Evolutionary conservation across 1,140 invertebrate species (phyloP).

Genomic region (Drepana arcuata): DNA sequence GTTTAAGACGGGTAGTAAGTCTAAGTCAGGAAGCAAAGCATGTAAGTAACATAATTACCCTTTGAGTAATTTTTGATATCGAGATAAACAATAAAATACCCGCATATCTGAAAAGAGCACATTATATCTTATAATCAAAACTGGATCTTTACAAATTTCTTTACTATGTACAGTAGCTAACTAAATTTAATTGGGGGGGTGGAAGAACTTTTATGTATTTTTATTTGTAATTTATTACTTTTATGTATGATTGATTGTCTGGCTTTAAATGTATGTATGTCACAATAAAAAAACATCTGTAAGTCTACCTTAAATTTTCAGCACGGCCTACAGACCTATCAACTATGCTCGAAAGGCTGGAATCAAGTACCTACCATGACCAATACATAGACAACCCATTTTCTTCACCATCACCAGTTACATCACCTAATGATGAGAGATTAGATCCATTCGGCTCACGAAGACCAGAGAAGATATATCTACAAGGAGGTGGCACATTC

Average conservation of each 20-base stretch:
- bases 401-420: slow-evolving; percentile 67
- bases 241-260: no score
- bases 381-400: slow-evolving; percentile 70
- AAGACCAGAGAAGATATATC: slow-evolving; percentile 61
- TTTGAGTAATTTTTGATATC: neutral
- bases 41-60: slow-evolving; percentile 16
- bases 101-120: no score
- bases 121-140: no score
- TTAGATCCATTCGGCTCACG: slow-evolving; percentile 42
- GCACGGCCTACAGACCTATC: slow-evolving; percentile 58
- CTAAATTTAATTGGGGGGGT: no score
- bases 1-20: slow-evolving; percentile 47
- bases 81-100: no score
- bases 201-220: neutral
- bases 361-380: slow-evolving; percentile 61
- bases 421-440: slow-evolving; percentile 66
- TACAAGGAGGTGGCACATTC: slow-evolving; percentile 68
- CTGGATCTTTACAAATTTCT: no score
- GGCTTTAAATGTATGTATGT: no score
- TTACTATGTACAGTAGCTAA: no score
- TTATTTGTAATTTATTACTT: slow-evolving; percentile 3
- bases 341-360: slow-evolving; percentile 60
- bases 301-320: slow-evolving; percentile 31
- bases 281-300: no score
- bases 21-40: slow-evolving; percentile 33